These are phyloP conservation scores for Archocentrus centrarchus DNA, from an alignment of 2,113 vertebrate species.

Conservation along the genomic window DNA sequence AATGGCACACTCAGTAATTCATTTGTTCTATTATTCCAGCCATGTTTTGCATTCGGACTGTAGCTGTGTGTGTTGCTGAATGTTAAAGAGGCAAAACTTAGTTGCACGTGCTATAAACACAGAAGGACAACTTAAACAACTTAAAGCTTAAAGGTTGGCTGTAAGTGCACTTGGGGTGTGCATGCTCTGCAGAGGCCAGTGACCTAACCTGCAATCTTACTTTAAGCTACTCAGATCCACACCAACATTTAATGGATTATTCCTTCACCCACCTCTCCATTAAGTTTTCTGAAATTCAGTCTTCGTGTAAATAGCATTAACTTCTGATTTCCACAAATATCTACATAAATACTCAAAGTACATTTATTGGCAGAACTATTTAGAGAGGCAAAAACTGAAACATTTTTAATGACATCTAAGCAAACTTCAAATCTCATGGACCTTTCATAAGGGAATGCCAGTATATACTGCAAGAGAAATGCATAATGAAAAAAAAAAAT, in stretches of 20 bases:
- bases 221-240: not conserved
- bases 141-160: not conserved
- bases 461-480: not conserved
- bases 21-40: conserved; percentile 15
- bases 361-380: conserved; percentile 18
- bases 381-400: not conserved
- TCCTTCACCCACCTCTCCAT: not conserved
- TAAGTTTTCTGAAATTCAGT: not conserved
- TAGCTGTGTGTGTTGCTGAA: not conserved
- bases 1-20: conserved; percentile 34
- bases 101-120: not conserved
- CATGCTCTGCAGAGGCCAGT: not conserved
- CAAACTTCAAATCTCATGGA: not conserved
- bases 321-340: not conserved
- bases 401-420: not conserved
- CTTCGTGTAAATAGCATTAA: not conserved
- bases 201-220: not conserved
- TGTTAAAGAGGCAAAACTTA: not conserved
- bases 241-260: not conserved
- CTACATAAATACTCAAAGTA: not conserved
- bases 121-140: not conserved
- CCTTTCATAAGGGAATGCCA: not conserved
- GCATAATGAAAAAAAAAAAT: not conserved
- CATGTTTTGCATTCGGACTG: not conserved
- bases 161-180: not conserved